These are phyloP conservation scores for Mythimna lalbum DNA, from an alignment of 2,888 invertebrate species.

Conservation along the genomic window DNA sequence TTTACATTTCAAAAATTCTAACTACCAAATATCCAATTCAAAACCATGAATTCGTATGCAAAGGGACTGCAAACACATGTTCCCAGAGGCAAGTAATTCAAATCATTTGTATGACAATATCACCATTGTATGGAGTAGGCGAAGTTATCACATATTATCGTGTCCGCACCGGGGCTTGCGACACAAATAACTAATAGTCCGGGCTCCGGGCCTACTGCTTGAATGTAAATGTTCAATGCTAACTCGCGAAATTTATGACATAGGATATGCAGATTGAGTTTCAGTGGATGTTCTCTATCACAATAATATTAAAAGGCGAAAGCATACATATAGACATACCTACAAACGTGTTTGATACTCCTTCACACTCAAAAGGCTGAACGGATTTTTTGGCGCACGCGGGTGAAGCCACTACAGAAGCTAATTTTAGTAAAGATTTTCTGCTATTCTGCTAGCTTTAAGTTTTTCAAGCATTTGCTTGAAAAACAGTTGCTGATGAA, in stretches of 20 bases:
- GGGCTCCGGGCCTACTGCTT: slow-evolving; percentile 51
- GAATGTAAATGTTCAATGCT: slow-evolving; percentile 67
- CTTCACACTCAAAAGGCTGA: too few relatives aligned
- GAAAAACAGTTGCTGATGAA: not conserved
- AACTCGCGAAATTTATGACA: slow-evolving; percentile 41
- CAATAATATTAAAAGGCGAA: too few relatives aligned
- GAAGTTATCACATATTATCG: slow-evolving; percentile 73
- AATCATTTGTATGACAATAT: slow-evolving; percentile 72
- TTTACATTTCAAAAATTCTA: not conserved
- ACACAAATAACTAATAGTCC: slow-evolving; percentile 70
- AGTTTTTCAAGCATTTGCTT: too few relatives aligned
- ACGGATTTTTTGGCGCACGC: too few relatives aligned
- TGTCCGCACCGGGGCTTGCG: slow-evolving; percentile 65
- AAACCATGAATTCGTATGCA: slow-evolving; percentile 32
- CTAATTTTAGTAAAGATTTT: not conserved
- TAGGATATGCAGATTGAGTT: slow-evolving; percentile 31
- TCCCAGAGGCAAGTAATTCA: slow-evolving; percentile 53
- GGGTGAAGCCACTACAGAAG: too few relatives aligned
- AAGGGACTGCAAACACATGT: slow-evolving; percentile 39
- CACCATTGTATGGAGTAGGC: slow-evolving; percentile 69
- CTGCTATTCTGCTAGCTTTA: not conserved
- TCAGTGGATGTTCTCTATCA: not conserved
- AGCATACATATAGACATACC: too few relatives aligned
- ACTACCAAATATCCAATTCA: slow-evolving; percentile 28
- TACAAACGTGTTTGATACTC: too few relatives aligned